Evolutionary conservation across 2,797 vertebrate genomes (phyloP).

Genomic region (Silurus aristotelis): DNA sequence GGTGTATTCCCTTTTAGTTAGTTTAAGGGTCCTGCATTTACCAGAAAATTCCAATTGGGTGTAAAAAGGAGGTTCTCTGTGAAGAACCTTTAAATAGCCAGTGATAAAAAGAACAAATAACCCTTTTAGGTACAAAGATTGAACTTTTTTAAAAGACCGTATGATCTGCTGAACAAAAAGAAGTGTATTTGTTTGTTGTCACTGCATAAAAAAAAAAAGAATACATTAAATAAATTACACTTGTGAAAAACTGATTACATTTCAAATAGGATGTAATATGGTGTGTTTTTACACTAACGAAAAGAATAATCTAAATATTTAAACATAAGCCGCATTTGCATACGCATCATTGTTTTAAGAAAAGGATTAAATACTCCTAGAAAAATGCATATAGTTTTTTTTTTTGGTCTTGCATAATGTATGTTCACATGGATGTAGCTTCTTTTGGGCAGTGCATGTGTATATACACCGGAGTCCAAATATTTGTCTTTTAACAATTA

Average conservation of each 20-base stretch:
- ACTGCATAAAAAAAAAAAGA: not conserved
- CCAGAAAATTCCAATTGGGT: not conserved
- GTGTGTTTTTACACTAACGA: not conserved
- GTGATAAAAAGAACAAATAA: not conserved
- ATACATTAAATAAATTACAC: slow-evolving; percentile 30
- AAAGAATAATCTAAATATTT: not conserved
- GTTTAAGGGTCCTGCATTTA: not conserved
- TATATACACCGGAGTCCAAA: not conserved
- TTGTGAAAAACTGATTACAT: not conserved
- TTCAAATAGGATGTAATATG: not conserved
- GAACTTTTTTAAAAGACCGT: not conserved
- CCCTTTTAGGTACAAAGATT: not conserved
- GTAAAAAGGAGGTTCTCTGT: not conserved
- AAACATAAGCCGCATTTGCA: slow-evolving; percentile 7
- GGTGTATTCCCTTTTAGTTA: not conserved
- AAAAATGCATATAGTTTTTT: not conserved
- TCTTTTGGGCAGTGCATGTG: slow-evolving; percentile 43
- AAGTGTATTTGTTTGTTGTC: not conserved
- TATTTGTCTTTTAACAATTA: not conserved
- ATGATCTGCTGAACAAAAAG: not conserved
- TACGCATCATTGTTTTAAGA: slow-evolving; percentile 20
- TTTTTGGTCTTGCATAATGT: slow-evolving; percentile 12
- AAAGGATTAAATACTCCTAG: slow-evolving; percentile 15
- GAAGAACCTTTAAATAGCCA: not conserved
- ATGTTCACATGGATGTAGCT: slow-evolving; percentile 44